These are phyloP conservation scores for Noturus placidus DNA, from an alignment of 2,113 vertebrate species.

Conservation along the genomic window DNA sequence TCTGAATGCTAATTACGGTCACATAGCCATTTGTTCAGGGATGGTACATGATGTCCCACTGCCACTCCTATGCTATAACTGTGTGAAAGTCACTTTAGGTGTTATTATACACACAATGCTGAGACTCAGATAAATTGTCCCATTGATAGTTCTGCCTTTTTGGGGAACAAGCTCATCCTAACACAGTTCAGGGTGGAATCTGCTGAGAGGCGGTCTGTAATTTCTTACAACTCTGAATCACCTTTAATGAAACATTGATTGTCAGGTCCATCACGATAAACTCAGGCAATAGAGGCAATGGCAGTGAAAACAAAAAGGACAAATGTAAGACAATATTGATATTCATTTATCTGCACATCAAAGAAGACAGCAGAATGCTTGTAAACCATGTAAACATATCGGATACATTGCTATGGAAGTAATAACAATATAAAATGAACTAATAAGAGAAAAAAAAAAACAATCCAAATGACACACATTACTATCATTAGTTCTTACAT, in stretches of 20 bases:
- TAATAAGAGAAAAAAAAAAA: neutral
- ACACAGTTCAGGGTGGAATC: too few relatives aligned
- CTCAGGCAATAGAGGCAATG: slow-evolving; percentile 57
- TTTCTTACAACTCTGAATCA: neutral
- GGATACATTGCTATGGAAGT: neutral
- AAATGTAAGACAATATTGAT: neutral
- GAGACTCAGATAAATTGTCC: too few relatives aligned
- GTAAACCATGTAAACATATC: neutral
- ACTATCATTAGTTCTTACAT: neutral
- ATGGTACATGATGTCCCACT: too few relatives aligned
- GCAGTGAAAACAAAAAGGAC: slow-evolving; percentile 54
- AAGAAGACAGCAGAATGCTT: neutral
- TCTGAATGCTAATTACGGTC: too few relatives aligned
- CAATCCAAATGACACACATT: neutral
- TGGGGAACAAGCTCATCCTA: too few relatives aligned
- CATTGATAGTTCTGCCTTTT: too few relatives aligned
- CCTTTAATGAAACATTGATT: slow-evolving; percentile 62
- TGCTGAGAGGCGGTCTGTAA: too few relatives aligned
- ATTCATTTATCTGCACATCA: neutral
- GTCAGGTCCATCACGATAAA: slow-evolving; percentile 62
- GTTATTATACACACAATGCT: too few relatives aligned
- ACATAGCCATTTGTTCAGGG: too few relatives aligned
- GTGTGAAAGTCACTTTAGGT: too few relatives aligned
- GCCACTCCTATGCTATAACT: too few relatives aligned
- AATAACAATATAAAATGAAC: neutral